Evolutionary conservation across 2,113 vertebrate genomes (phyloP).

Genomic region (Epinephelus fuscoguttatus): DNA sequence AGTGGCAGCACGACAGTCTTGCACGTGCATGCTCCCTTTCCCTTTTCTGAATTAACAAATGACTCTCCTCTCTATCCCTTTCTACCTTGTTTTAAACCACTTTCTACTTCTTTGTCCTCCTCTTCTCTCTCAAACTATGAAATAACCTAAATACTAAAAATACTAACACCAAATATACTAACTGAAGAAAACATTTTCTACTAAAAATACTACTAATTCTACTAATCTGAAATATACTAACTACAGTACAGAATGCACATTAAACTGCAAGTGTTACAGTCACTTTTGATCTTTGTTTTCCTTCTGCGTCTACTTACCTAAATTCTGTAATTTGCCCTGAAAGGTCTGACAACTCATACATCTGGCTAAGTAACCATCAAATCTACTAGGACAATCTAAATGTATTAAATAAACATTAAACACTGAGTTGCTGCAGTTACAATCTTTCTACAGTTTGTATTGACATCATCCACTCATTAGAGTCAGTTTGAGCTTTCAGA

Average conservation of each 20-base stretch:
- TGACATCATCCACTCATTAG: neutral
- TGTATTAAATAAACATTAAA: neutral
- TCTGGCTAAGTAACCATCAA: neutral
- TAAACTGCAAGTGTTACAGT: neutral
- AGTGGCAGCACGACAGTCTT: neutral
- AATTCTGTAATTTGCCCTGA: neutral
- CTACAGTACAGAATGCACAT: conserved; percentile 4
- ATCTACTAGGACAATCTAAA: neutral
- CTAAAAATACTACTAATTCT: conserved; percentile 28
- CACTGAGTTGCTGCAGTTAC: neutral
- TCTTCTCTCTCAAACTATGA: neutral
- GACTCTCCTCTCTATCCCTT: too few species aligned
- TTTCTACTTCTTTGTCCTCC: neutral
- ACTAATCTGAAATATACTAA: conserved; percentile 46
- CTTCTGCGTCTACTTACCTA: neutral
- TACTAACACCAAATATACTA: conserved; percentile 54
- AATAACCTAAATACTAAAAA: conserved; percentile 19
- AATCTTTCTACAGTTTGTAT: neutral
- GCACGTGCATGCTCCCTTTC: conserved; percentile 23
- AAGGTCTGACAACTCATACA: conserved; percentile 33
- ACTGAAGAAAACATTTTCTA: neutral
- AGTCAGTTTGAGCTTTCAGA: conserved; percentile 46
- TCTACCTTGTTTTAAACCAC: conserved; percentile 1
- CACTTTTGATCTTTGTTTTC: neutral
- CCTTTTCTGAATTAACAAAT: conserved; percentile 9